Evolutionary conservation across 2,113 vertebrate species (phyloP).

Genomic region (Lota lota): DNA sequence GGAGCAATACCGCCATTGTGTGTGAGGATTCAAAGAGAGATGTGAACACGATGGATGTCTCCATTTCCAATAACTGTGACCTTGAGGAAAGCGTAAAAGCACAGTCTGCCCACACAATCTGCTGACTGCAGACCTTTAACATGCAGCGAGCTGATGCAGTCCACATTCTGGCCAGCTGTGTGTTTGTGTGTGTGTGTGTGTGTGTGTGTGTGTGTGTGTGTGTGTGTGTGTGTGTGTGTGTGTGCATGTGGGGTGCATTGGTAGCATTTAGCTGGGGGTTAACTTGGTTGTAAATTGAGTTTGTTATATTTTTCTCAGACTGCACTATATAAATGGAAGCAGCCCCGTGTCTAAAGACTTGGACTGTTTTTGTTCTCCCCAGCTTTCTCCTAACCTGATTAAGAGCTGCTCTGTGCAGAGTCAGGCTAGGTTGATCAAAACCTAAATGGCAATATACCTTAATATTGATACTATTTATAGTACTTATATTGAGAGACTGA

Average conservation of each 20-base stretch:
- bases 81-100: conserved; percentile 61
- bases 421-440: no score
- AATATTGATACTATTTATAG: no score
- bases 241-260: conserved; percentile 17
- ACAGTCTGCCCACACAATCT: conserved; percentile 41
- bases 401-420: no score
- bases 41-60: conserved; percentile 64
- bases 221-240: conserved; percentile 16
- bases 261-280: conserved; percentile 1
- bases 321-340: conserved; percentile 16
- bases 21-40: conserved; percentile 62
- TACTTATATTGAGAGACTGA: no score
- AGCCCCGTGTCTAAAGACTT: conserved; percentile 13
- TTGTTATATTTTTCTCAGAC: conserved; percentile 35
- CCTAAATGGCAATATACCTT: no score
- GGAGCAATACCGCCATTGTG: conserved; percentile 69
- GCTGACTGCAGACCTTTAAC: conserved; percentile 61
- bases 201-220: neutral
- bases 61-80: conserved; percentile 71
- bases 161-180: neutral
- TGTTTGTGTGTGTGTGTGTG: neutral
- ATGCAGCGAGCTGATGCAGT: conserved; percentile 47
- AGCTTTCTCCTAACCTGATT: no score
- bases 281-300: conserved; percentile 57
- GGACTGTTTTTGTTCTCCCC: no score